Conservation (phyloP, 2,888 invertebrate species). For the Macrosiphum euphorbiae region DNA sequence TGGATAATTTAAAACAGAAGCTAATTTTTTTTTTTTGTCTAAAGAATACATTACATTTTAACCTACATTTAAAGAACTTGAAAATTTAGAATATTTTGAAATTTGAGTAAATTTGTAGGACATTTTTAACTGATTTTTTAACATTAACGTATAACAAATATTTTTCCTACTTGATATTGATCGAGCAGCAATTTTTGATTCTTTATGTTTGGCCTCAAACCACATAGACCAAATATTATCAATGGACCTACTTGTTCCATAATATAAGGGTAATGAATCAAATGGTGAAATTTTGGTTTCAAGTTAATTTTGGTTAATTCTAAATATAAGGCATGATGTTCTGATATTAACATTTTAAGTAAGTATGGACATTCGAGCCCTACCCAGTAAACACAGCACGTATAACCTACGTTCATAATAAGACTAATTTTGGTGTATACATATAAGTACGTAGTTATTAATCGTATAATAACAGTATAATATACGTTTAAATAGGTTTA, state of each 20-base stretch:
- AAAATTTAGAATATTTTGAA: too few species aligned
- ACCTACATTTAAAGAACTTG: too few species aligned
- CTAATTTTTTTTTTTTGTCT: too few species aligned
- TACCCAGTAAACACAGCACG: too few species aligned
- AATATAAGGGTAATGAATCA: not conserved
- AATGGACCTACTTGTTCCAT: not conserved
- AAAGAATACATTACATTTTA: too few species aligned
- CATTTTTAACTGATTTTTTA: not conserved
- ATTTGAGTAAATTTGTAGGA: not conserved
- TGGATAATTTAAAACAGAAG: too few species aligned
- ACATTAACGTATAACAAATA: not conserved
- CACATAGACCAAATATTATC: not conserved
- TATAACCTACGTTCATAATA: too few species aligned
- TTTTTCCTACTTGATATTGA: not conserved
- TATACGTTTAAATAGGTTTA: too few species aligned
- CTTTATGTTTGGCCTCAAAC: not conserved
- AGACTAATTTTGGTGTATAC: too few species aligned
- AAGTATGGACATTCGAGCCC: not conserved
- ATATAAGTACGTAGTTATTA: too few species aligned
- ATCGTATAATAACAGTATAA: too few species aligned
- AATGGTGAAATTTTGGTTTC: constrained; percentile 7
- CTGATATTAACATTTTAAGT: not conserved
- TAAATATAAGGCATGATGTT: not conserved
- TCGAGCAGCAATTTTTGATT: not conserved
- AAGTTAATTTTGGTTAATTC: not conserved